Evolutionary conservation across 2,888 invertebrate species (phyloP), one percentile per base, ranked within the genome.

Genomic region (Athalia cordata): DNA sequence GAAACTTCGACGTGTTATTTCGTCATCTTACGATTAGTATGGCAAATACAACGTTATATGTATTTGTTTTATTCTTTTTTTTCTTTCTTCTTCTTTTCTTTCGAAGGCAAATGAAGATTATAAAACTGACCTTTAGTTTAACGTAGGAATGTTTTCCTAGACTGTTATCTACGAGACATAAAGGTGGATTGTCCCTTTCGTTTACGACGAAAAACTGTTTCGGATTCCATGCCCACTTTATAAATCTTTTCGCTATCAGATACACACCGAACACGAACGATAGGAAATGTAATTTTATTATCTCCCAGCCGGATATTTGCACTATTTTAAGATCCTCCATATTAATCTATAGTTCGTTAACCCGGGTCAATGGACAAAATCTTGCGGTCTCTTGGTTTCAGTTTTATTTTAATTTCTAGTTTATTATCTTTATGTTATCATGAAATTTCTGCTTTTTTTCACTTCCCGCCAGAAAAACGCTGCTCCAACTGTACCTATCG

Each of bases 141-240:
- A 94, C 91, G 84, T 93, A 94, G 68, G 93, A 93, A 88, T 94
- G 94, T 83, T 91, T 91, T 50, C 94, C 94, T 65, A 93, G 88
- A 52, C 90, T 89, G 29, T 92, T 91, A 84, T 93, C 93, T 7
- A 93, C 91, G 47, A 94, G 90, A 86, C 93, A 93, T 29, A 90
- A 83, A 0, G 94, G 94, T 13, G 94, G 93, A 81, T 92, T 93
- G 84, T 93, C 93, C 50, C 93, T 88, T 79, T 89, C 86, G 67
- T 88, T 88, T 62, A 90, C 82, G 57, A 85, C 85, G 80, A 91
- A 90, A 81, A 90, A 90, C 57, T 89, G 89, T 74, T 90, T 91
- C 0, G 91, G 91, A 82, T 91, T 90, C 92, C 92, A 93, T 2
- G 91, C 84, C 91, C 92, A 91, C 82, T 90, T 91, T 5, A 91